Percentiles rank a stretch among this genome's conserved stretches.
Conservation (phyloP, 2,888 invertebrate genomes). For the Archaeoteleia sp. region DNA sequence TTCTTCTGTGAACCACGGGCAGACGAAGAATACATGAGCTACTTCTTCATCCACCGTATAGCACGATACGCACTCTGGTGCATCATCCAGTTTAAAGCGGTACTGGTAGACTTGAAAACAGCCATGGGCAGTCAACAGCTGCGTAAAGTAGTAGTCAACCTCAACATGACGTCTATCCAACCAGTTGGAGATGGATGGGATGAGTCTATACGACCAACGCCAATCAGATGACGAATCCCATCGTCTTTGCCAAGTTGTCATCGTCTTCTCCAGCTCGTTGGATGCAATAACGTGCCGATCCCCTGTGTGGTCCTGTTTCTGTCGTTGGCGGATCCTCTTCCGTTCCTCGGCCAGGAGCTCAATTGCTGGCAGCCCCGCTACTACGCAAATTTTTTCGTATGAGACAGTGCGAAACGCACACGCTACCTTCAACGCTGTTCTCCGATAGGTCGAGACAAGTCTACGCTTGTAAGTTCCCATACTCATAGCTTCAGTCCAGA, state of each 20-base stretch:
- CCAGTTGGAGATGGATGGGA: slow-evolving; percentile 3
- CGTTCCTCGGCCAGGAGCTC: slow-evolving; percentile 29
- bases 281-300: neutral
- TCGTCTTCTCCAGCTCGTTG: neutral
- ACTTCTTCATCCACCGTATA: slow-evolving; percentile 16
- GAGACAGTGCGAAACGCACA: slow-evolving; percentile 35
- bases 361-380: slow-evolving; percentile 36
- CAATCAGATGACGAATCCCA: slow-evolving; percentile 10
- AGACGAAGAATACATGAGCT: slow-evolving; percentile 42
- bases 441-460: too few species aligned
- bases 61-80: slow-evolving; percentile 25
- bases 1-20: slow-evolving; percentile 24
- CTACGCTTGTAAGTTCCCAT: too few species aligned
- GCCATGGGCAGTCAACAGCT: slow-evolving; percentile 1
- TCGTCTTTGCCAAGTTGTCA: neutral
- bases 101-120: slow-evolving; percentile 3
- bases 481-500: too few species aligned
- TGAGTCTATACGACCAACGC: slow-evolving; percentile 13
- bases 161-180: slow-evolving; percentile 1
- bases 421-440: slow-evolving; percentile 12
- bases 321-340: neutral
- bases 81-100: slow-evolving; percentile 20
- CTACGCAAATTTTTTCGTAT: slow-evolving; percentile 32
- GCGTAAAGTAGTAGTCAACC: slow-evolving; percentile 14
- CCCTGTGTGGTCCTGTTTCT: neutral